Conservation (phyloP, 2,113 vertebrate species). For the Glaucomys volans region DNA sequence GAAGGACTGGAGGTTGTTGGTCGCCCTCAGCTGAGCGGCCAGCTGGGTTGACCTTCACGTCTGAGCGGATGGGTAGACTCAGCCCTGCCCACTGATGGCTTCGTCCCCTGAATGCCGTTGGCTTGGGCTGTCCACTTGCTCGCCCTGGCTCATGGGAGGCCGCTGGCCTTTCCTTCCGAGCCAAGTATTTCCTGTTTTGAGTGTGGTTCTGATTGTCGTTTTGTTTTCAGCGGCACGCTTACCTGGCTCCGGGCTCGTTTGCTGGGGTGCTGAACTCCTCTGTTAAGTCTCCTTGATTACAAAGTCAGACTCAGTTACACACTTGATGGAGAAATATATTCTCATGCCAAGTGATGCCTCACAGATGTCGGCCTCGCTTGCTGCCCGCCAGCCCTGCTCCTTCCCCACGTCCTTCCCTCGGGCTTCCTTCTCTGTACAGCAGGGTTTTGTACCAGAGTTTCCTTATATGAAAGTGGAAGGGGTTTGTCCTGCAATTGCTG, state of each 20-base stretch:
- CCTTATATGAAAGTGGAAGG: no score
- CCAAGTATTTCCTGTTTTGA: background rate
- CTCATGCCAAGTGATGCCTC: background rate
- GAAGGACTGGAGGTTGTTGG: background rate
- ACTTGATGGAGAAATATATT: background rate
- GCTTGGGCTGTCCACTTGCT: fast-evolving
- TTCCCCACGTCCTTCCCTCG: background rate
- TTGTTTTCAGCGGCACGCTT: background rate
- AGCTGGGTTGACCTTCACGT: background rate
- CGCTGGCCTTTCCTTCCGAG: background rate
- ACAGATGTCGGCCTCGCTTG: background rate
- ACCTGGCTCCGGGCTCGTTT: background rate
- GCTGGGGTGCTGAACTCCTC: background rate
- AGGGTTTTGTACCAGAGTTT: background rate
- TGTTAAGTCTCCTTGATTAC: background rate
- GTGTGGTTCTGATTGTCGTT: slow-evolving; percentile 9
- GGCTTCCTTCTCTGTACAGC: background rate
- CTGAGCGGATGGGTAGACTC: background rate
- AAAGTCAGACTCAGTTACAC: background rate
- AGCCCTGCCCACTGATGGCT: background rate
- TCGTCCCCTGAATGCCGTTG: background rate
- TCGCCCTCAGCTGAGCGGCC: fast-evolving
- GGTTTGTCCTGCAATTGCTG: fast-evolving
- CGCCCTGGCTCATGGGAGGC: background rate
- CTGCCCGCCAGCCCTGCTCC: fast-evolving